These are phyloP conservation scores for Piprites chloris DNA, from an alignment of 2,113 vertebrate genomes.

Conservation along the genomic window DNA sequence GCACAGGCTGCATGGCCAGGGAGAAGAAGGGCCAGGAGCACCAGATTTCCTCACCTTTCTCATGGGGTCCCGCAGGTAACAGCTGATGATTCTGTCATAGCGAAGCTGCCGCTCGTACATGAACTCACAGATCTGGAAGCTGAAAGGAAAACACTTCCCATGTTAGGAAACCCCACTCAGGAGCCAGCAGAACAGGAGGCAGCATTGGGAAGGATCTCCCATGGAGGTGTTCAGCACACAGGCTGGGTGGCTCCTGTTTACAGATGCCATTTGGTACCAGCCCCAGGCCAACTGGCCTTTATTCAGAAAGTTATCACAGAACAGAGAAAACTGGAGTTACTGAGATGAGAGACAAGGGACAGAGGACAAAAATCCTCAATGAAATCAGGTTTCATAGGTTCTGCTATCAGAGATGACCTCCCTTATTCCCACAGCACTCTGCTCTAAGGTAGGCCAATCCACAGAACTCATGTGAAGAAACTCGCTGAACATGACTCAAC, in stretches of 20 bases:
- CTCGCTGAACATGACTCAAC: not conserved
- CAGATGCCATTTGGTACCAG: not conserved
- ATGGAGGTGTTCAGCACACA: not conserved
- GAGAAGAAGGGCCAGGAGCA: not conserved
- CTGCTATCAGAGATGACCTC: not conserved
- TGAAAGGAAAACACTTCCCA: constrained; percentile 53
- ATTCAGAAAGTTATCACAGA: not conserved
- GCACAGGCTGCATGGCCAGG: not conserved
- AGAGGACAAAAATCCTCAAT: not conserved
- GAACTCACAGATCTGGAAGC: constrained; percentile 97
- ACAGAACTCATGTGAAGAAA: not conserved
- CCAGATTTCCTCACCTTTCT: constrained; percentile 80
- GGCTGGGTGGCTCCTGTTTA: not conserved
- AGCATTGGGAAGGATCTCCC: not conserved
- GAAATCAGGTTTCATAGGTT: not conserved
- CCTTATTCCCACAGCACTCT: not conserved
- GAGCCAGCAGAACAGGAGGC: not conserved
- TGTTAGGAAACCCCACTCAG: not conserved
- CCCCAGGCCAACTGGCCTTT: not conserved
- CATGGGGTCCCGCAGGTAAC: constrained; percentile 90
- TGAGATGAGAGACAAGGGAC: not conserved
- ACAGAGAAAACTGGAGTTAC: not conserved
- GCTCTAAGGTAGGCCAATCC: not conserved
- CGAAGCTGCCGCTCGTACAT: constrained; percentile 91
- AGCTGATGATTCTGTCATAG: constrained; percentile 90